Conservation (phyloP, 64 coral and sea anemone genomes). For the Porites australiensis region DNA sequence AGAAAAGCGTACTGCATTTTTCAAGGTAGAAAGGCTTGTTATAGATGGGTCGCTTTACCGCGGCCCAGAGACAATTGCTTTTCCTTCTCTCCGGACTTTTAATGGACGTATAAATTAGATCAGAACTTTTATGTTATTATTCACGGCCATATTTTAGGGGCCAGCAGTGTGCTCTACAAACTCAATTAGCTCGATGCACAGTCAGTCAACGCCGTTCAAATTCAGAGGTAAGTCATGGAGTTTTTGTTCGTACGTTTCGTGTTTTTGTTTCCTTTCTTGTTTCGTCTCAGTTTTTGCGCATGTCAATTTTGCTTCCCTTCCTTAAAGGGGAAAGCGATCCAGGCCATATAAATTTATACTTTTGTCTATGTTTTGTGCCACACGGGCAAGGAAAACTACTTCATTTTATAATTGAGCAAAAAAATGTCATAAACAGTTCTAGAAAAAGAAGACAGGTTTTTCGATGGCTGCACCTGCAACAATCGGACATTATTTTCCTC, state of each 20-base stretch:
- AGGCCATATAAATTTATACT: neutral
- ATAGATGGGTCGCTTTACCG: conserved; percentile 12
- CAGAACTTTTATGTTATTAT: neutral
- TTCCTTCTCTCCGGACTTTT: neutral
- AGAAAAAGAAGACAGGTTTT: conserved; percentile 24
- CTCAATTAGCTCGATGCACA: neutral
- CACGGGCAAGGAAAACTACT: neutral
- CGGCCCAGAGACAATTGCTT: conserved; percentile 6
- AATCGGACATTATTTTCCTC: conserved; percentile 11
- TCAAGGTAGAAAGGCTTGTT: conserved; percentile 7
- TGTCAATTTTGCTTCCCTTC: neutral
- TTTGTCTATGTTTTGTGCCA: neutral
- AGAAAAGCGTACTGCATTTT: conserved; percentile 17
- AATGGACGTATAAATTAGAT: neutral
- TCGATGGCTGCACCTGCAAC: conserved; percentile 22
- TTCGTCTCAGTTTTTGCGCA: neutral
- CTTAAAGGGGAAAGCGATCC: neutral
- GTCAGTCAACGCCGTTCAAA: neutral
- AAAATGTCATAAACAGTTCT: neutral
- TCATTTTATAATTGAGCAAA: conserved; percentile 6
- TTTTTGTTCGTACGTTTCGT: too few species aligned
- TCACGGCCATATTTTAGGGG: neutral
- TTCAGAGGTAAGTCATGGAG: too few species aligned
- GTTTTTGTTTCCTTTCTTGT: neutral
- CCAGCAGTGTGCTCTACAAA: neutral